Evolutionary conservation across 2,113 vertebrate species (phyloP).

Genomic region (Tetrax tetrax): DNA sequence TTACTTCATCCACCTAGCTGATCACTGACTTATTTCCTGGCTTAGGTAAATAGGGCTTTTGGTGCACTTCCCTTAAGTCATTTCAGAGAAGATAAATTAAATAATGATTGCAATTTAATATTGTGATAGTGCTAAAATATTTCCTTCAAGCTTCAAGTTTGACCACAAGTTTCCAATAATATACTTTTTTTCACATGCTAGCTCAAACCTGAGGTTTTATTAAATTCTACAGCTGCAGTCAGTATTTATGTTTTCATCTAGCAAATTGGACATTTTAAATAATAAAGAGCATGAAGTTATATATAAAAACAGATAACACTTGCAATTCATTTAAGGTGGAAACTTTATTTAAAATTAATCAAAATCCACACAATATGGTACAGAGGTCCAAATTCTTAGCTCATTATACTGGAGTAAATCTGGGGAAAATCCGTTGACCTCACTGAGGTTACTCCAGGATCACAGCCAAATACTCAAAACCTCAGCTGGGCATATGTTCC

Average conservation of each 20-base stretch:
- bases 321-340: constrained; percentile 67
- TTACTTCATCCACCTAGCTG: constrained; percentile 77
- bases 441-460: constrained; percentile 8
- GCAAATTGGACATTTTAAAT: constrained; percentile 80
- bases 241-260: constrained; percentile 83
- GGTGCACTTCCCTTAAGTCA: constrained; percentile 76
- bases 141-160: constrained; percentile 83
- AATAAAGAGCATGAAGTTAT: constrained; percentile 73
- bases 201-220: constrained; percentile 82
- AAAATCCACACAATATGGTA: constrained; percentile 41
- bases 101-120: constrained; percentile 85
- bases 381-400: constrained; percentile 27
- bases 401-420: constrained; percentile 39
- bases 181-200: constrained; percentile 77
- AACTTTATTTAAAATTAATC: constrained; percentile 72
- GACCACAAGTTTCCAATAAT: constrained; percentile 88
- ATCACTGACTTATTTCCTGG: constrained; percentile 81
- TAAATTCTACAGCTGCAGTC: constrained; percentile 86
- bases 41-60: constrained; percentile 78
- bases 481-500: not conserved
- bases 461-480: not conserved
- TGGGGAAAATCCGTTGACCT: not conserved
- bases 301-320: constrained; percentile 72
- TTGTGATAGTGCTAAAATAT: constrained; percentile 85
- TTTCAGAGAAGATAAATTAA: constrained; percentile 85